Percentiles rank a stretch among this genome's conserved stretches.
Evolutionary conservation across 37 sponge, comb jelly and placozoan species (phyloP).

Genomic region (Mnemiopsis leidyi): DNA sequence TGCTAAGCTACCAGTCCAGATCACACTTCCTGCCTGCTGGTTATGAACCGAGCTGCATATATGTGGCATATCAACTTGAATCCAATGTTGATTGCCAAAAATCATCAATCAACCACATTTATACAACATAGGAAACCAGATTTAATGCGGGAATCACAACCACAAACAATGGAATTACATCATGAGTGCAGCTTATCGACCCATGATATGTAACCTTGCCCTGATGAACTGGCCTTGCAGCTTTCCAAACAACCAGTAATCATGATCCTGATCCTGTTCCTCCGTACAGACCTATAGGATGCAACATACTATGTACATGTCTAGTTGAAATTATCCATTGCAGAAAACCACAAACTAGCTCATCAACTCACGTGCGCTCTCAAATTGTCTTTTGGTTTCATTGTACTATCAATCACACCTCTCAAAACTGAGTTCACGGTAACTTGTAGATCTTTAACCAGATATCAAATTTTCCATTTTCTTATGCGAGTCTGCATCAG

Average conservation of each 20-base stretch:
- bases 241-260: background rate
- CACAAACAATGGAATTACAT: too few species aligned
- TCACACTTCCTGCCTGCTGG: too few species aligned
- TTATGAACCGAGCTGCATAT: too few species aligned
- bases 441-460: background rate
- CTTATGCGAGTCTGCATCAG: background rate
- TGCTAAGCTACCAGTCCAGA: background rate
- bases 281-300: background rate
- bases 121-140: background rate
- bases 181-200: too few species aligned
- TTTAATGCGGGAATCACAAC: too few species aligned
- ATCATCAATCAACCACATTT: background rate
- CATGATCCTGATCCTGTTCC: background rate
- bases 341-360: background rate
- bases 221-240: background rate
- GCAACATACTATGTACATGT: background rate
- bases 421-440: background rate
- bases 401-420: background rate
- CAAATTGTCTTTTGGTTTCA: constrained; percentile 53
- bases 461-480: background rate
- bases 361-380: background rate
- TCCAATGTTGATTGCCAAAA: background rate
- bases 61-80: background rate
- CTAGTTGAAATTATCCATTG: background rate
- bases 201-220: background rate